These are phyloP conservation scores for Desmodus rotundus DNA, from an alignment of 2,113 vertebrate genomes.

Conservation along the genomic window DNA sequence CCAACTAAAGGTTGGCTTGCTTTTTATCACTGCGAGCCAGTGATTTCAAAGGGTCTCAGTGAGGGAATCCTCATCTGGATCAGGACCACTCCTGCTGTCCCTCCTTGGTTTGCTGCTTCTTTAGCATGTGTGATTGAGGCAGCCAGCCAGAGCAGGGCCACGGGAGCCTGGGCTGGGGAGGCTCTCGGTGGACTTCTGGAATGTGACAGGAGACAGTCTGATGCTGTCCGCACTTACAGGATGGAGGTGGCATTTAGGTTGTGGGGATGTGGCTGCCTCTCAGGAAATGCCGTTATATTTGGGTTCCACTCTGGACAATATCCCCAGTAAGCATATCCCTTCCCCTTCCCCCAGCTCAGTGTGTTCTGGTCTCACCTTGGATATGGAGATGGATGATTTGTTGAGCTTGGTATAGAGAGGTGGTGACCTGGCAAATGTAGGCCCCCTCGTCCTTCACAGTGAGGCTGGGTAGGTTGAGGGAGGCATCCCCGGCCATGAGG, in stretches of 20 bases:
- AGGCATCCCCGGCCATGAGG: constrained; percentile 76
- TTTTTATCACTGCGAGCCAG: not conserved
- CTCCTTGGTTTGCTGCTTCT: not conserved
- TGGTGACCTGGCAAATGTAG: constrained; percentile 84
- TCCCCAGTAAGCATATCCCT: not conserved
- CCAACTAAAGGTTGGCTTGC: not conserved
- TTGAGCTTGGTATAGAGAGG: constrained; percentile 79
- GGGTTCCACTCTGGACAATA: not conserved
- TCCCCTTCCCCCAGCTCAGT: not conserved
- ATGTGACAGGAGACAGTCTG: not conserved
- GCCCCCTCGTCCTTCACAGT: constrained; percentile 82
- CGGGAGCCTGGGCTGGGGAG: not conserved
- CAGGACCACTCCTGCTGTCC: not conserved
- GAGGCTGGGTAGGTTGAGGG: constrained; percentile 78
- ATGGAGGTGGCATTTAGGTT: not conserved
- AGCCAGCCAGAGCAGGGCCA: not conserved
- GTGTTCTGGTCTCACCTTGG: constrained; percentile 75
- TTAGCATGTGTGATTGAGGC: not conserved
- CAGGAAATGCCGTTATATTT: not conserved
- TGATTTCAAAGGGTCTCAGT: not conserved
- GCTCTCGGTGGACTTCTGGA: not conserved
- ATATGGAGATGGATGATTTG: constrained; percentile 82
- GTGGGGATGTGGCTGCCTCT: not conserved
- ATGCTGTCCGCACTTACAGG: not conserved
- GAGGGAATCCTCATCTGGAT: not conserved